Evolutionary conservation across 1,140 invertebrate species (phyloP).

Genomic region (Sinella curviseta): DNA sequence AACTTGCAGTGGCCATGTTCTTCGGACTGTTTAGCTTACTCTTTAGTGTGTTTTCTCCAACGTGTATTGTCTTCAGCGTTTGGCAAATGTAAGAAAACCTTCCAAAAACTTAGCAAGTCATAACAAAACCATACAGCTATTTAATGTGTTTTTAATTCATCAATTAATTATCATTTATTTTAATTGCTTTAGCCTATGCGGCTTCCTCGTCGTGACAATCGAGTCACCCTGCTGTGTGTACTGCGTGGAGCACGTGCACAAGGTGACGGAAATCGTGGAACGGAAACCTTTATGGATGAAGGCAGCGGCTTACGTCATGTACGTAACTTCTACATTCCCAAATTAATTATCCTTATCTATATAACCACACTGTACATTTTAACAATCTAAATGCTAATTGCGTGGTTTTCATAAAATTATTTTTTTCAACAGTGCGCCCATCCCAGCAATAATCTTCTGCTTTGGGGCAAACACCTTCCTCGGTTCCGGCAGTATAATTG

Average conservation of each 20-base stretch:
- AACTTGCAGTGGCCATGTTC: slow-evolving; percentile 77
- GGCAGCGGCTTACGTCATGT: slow-evolving; percentile 82
- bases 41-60: slow-evolving; percentile 65
- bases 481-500: slow-evolving; percentile 83
- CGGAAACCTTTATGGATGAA: slow-evolving; percentile 84
- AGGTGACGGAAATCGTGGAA: slow-evolving; percentile 71
- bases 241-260: slow-evolving; percentile 89
- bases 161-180: slow-evolving; percentile 34
- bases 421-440: slow-evolving; percentile 65
- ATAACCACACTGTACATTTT: neutral
- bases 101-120: too few species aligned
- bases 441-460: slow-evolving; percentile 77
- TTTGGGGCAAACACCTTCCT: slow-evolving; percentile 74
- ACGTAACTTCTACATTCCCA: slow-evolving; percentile 53
- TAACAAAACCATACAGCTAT: too few species aligned
- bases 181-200: slow-evolving; percentile 64
- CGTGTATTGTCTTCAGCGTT: slow-evolving; percentile 74
- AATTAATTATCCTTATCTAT: slow-evolving; percentile 4
- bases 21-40: slow-evolving; percentile 78
- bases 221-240: slow-evolving; percentile 94
- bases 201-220: slow-evolving; percentile 79
- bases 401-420: too few species aligned
- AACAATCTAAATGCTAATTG: slow-evolving; percentile 50
- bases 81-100: slow-evolving; percentile 73
- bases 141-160: too few species aligned